These are phyloP conservation scores for Dermochelys coriacea DNA, from an alignment of 2,797 vertebrate species.

Conservation along the genomic window DNA sequence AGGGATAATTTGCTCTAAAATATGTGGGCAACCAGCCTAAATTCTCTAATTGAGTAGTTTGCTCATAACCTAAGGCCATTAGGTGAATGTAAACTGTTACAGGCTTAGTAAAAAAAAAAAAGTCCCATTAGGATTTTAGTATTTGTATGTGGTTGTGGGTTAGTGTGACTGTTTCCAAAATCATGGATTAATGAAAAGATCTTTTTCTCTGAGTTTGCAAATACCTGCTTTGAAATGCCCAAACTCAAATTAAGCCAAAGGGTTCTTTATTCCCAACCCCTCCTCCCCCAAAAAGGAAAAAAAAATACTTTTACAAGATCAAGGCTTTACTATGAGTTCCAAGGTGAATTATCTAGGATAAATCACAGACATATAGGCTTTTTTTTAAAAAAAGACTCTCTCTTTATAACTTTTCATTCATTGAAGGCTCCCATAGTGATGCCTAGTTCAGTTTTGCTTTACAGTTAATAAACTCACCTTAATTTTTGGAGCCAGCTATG, in stretches of 20 bases:
- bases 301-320: conserved; percentile 25
- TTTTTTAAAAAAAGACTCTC: not conserved
- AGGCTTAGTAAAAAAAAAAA: conserved; percentile 82
- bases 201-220: conserved; percentile 77
- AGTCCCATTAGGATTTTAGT: conserved; percentile 86
- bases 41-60: conserved; percentile 87
- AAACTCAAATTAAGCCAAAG: conserved; percentile 68
- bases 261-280: conserved; percentile 13
- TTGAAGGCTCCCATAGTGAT: conserved; percentile 14
- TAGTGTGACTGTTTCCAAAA: conserved; percentile 81
- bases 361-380: conserved; percentile 42
- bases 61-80: conserved; percentile 86
- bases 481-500: conserved; percentile 44
- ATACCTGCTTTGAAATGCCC: conserved; percentile 77
- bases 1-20: conserved; percentile 86
- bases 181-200: conserved; percentile 81
- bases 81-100: conserved; percentile 87
- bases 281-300: not conserved
- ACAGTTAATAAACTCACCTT: conserved; percentile 37
- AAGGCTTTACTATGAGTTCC: conserved; percentile 56
- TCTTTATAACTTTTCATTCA: not conserved
- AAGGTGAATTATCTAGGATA: conserved; percentile 53
- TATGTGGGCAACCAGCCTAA: conserved; percentile 86
- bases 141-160: conserved; percentile 80
- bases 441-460: not conserved